Conservation (phyloP, 2,113 vertebrate genomes). For the Channa maculata region DNA sequence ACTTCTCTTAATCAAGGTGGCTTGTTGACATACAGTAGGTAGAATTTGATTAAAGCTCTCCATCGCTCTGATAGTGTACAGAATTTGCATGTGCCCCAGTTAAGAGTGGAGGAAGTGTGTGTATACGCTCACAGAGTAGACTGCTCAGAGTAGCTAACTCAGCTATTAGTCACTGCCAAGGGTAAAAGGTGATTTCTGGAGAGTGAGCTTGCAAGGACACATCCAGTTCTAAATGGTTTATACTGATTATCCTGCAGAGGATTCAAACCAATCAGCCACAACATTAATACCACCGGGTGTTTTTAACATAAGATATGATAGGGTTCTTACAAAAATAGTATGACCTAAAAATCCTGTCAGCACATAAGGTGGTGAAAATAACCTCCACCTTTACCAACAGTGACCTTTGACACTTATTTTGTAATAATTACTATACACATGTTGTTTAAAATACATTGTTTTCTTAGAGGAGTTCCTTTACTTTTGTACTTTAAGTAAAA, state of each 20-base stretch:
- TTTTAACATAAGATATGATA: too few relatives aligned
- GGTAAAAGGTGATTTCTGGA: slow-evolving; percentile 4
- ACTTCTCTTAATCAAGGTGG: background rate
- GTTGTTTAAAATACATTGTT: too few relatives aligned
- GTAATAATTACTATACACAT: too few relatives aligned
- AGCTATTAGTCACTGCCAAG: background rate
- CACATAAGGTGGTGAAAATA: too few relatives aligned
- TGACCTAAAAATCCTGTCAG: too few relatives aligned
- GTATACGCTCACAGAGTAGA: background rate
- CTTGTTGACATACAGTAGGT: background rate
- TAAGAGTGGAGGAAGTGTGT: background rate
- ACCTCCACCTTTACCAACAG: too few relatives aligned
- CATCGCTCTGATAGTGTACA: background rate
- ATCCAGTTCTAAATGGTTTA: slow-evolving; percentile 1
- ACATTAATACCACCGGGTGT: too few relatives aligned
- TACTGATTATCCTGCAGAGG: background rate
- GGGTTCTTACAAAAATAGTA: too few relatives aligned
- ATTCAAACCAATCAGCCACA: too few relatives aligned
- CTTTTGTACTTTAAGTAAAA: too few relatives aligned
- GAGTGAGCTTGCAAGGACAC: slow-evolving; percentile 4
- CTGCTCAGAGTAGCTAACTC: background rate
- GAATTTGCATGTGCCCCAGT: background rate
- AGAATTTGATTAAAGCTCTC: background rate
- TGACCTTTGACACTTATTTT: too few relatives aligned
- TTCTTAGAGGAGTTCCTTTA: too few relatives aligned